Conservation (phyloP, 2,113 vertebrate species). For the Lepus timidus region DNA sequence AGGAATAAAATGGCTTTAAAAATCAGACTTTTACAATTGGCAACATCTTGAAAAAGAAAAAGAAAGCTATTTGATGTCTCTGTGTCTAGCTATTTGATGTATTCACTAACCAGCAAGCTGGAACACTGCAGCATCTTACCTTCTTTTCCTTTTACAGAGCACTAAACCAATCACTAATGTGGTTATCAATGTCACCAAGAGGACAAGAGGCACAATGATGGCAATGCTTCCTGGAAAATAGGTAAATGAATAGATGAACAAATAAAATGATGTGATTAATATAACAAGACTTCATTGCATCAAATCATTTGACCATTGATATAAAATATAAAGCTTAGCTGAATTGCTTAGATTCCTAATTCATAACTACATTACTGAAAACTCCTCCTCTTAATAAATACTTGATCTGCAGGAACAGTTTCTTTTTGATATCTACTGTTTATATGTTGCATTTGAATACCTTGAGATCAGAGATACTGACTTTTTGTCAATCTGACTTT, state of each 20-base stretch:
- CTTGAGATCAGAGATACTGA: neutral
- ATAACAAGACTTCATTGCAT: neutral
- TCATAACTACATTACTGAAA: neutral
- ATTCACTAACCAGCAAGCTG: neutral
- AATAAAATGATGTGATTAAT: neutral
- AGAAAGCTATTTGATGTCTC: neutral
- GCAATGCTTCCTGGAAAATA: conserved; percentile 95
- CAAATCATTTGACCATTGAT: neutral
- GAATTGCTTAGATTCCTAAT: neutral
- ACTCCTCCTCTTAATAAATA: neutral
- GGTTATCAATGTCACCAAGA: conserved; percentile 96
- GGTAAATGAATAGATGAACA: conserved; percentile 35
- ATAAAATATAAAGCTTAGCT: neutral
- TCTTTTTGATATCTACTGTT: neutral
- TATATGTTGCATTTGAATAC: neutral
- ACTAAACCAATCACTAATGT: conserved; percentile 96
- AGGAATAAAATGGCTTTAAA: neutral
- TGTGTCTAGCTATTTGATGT: neutral
- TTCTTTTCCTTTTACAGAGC: conserved; percentile 96
- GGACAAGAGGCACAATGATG: conserved; percentile 97
- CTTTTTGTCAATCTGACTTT: neutral
- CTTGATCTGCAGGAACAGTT: neutral
- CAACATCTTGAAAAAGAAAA: too few relatives aligned
- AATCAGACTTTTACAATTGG: neutral
- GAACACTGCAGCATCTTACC: conserved; percentile 86